Conservation (phyloP, 2,797 vertebrate genomes). For the Gymnopithys bicolor region DNA sequence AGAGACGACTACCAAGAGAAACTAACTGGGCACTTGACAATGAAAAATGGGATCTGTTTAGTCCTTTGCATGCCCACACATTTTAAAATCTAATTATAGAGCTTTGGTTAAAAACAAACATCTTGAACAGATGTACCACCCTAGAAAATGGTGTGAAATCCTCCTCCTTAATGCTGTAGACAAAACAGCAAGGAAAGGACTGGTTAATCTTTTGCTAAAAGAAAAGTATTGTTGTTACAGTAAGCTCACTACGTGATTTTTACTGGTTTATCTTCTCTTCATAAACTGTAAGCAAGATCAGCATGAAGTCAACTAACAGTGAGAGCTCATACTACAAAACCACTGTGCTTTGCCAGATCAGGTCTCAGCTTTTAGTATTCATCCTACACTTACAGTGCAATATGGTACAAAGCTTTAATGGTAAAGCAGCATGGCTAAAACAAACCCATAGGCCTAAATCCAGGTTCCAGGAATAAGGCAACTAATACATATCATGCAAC, state of each 20-base stretch:
- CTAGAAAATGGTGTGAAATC: slow-evolving; percentile 24
- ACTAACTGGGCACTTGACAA: slow-evolving; percentile 12
- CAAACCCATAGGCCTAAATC: neutral
- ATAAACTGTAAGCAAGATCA: neutral
- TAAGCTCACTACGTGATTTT: neutral
- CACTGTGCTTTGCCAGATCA: neutral
- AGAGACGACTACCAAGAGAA: neutral
- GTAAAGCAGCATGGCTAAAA: neutral
- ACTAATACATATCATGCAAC: neutral
- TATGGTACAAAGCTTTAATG: accelerated
- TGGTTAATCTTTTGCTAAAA: neutral
- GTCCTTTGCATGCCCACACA: neutral
- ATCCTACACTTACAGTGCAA: neutral
- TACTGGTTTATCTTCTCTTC: neutral
- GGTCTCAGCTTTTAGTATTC: neutral
- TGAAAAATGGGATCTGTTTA: slow-evolving; percentile 29
- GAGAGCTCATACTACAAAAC: neutral
- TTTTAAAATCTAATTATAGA: slow-evolving; percentile 23
- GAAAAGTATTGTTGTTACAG: neutral
- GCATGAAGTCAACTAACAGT: neutral
- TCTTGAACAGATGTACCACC: slow-evolving; percentile 30
- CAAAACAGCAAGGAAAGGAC: neutral
- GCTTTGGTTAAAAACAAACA: neutral
- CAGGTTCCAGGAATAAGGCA: neutral
- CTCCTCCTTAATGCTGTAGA: neutral